Base-by-base conservation (phyloP, 1,140 invertebrate species). In the Nylanderia fulva region DNA sequence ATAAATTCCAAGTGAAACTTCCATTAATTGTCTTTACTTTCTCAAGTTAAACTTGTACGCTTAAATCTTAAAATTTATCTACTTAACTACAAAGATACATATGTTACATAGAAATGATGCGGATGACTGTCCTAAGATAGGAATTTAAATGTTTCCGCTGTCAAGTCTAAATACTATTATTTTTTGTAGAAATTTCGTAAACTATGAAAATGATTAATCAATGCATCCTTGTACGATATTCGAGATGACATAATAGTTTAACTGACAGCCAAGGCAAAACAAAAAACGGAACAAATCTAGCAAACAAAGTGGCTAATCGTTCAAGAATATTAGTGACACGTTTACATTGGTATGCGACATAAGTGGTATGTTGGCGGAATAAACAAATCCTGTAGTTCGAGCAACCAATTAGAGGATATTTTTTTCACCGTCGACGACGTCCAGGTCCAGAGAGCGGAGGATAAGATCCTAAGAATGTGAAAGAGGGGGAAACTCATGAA, bases 351-450 rank as follows among this genome's bases (percentile, higher is more conserved):
- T 42, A n/a, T 24, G 18, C 18, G 27, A 66, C n/a, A n/a, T 18
- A 66, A 80, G 72, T 4, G 5, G 15, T 48, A 48, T 61, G n/a
- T 64, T 42, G 27, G 8, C 48, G n/a, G 15, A 80, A 90, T 86
- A 86, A 89, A 87, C 85, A 85, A 79, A 88, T 80, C 84, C n/a
- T 86, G 56, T 18, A 64, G 63, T 60, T 33, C 45, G 79, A 85
- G 89, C 90, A 90, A 92, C 92, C 91, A 90, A 92, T 93, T 92
- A 92, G 86, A 84, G 71, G 15, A 71, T 86, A 82, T 89, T 90
- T 91, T 39, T 92, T 91, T 84, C 82, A 72, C 71, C 77, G 75
- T 84, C 69, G 87, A 63, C 52, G 83, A 74, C 68, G 83, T 85
- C 72, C 84, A 74, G 71, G 83, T 85, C 72, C 84, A 76, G 21